Percentiles rank a stretch among this genome's conserved stretches.
Evolutionary conservation across 2,888 invertebrate genomes (phyloP).

Genomic region (Chrysotoxum bicinctum): DNA sequence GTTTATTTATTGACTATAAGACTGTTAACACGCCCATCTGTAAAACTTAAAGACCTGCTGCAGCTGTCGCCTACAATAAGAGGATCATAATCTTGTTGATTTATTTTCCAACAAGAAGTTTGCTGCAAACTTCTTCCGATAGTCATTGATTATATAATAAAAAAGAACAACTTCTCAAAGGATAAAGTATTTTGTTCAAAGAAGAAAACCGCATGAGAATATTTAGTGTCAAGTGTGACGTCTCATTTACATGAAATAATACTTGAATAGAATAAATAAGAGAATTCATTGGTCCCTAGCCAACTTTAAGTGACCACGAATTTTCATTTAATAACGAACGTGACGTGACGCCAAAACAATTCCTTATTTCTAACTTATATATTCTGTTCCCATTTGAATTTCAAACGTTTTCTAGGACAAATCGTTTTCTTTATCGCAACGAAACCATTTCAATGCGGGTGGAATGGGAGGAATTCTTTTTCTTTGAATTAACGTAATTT

Average conservation of each 20-base stretch:
- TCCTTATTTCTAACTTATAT: slow-evolving; percentile 33
- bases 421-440: not conserved
- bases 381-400: slow-evolving; percentile 51
- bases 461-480: not conserved
- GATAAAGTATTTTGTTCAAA: not conserved
- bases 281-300: not conserved
- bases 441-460: not conserved
- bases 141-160: not conserved
- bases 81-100: too few relatives aligned
- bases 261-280: not conserved
- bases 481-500: not conserved
- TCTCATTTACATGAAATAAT: not conserved
- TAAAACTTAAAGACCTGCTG: too few relatives aligned
- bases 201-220: not conserved
- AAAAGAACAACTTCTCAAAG: not conserved
- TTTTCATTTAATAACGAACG: slow-evolving; percentile 37
- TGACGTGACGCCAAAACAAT: slow-evolving; percentile 46
- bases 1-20: too few relatives aligned
- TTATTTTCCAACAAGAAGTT: too few relatives aligned
- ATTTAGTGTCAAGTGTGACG: not conserved
- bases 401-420: slow-evolving; percentile 46
- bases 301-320: slow-evolving; percentile 8
- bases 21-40: too few relatives aligned
- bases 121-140: not conserved
- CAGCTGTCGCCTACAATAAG: too few relatives aligned